These are phyloP conservation scores for Gallinago media DNA, from an alignment of 2,113 vertebrate genomes.

Conservation along the genomic window DNA sequence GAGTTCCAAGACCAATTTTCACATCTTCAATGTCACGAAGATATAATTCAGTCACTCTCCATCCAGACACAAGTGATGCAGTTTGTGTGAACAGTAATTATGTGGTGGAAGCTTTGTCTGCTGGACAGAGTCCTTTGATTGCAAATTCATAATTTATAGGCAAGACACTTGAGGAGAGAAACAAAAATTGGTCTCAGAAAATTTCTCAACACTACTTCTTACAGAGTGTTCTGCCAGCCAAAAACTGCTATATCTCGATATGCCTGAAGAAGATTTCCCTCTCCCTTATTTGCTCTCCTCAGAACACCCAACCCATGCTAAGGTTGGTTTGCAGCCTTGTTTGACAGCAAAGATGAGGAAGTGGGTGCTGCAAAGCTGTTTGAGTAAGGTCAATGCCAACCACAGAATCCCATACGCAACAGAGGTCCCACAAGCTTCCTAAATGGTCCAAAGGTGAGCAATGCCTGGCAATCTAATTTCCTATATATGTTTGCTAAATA, in stretches of 20 bases:
- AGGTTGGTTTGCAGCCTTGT: neutral
- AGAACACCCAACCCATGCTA: neutral
- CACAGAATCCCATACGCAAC: neutral
- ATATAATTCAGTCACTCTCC: neutral
- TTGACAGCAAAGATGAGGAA: neutral
- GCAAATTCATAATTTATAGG: neutral
- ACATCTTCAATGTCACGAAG: neutral
- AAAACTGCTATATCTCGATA: neutral
- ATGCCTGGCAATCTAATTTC: neutral
- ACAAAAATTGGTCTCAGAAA: neutral
- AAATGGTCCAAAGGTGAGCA: neutral
- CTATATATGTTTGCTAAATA: neutral
- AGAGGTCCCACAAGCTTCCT: neutral
- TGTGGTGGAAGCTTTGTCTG: neutral
- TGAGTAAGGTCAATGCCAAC: neutral
- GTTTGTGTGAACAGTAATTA: neutral
- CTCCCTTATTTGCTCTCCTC: neutral
- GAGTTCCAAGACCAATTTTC: neutral
- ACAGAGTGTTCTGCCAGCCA: neutral
- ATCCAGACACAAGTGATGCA: neutral
- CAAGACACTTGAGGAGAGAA: neutral
- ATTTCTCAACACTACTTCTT: neutral
- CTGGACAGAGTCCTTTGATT: neutral
- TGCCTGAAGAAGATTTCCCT: neutral
- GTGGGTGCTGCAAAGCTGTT: neutral